Percentiles rank a stretch among this genome's conserved stretches.
phyloP scores from a whole-genome alignment of 2,797 vertebrate species.

The Scleropages formosus region DNA sequence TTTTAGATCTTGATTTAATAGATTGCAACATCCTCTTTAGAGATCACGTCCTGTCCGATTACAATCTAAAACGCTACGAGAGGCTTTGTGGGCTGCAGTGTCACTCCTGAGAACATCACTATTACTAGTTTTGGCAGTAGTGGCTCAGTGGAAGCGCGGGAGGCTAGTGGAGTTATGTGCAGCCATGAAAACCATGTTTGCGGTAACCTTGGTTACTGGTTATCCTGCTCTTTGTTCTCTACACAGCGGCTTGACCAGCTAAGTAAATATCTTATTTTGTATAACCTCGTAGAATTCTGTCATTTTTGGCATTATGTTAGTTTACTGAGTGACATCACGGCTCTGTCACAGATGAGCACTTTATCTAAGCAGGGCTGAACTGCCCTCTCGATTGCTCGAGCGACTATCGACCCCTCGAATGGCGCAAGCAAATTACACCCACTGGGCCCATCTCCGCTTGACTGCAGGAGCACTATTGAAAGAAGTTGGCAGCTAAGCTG shows the following conservation, averaged over 20 bases:
- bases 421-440: neutral
- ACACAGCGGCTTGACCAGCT: neutral
- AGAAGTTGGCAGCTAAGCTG: no score
- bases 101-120: neutral
- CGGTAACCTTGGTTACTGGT: neutral
- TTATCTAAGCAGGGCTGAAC: neutral
- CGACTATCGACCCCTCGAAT: neutral
- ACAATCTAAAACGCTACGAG: neutral
- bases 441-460: neutral
- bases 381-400: neutral
- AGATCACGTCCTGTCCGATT: no score
- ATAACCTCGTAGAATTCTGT: neutral
- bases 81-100: conserved; percentile 1
- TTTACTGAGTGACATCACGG: neutral
- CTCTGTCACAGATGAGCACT: neutral
- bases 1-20: conserved; percentile 22
- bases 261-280: neutral
- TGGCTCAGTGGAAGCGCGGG: neutral
- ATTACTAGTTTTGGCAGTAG: neutral
- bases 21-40: neutral
- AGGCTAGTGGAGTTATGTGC: neutral
- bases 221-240: conserved; percentile 1
- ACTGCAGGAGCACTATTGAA: neutral
- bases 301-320: neutral
- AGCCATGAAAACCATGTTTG: neutral